Conservation (phyloP, 1,140 invertebrate species). For the Drosophila obscura region DNA sequence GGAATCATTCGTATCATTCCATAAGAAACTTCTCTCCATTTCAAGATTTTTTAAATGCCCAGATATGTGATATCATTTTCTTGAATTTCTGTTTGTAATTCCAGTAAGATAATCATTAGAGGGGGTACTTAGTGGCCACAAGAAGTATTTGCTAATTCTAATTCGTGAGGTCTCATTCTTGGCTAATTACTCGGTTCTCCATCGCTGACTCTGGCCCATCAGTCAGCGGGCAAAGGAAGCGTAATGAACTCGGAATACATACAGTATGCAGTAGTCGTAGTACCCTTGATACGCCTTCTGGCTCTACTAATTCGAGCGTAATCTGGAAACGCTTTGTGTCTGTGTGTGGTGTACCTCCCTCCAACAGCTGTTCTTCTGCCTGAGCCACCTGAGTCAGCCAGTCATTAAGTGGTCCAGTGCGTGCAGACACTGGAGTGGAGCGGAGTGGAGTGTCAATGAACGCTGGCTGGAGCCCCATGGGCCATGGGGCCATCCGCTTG, state of each 20-base stretch:
- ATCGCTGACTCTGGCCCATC: slow-evolving; percentile 30
- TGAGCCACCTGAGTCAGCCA: slow-evolving; percentile 5
- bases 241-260: slow-evolving; percentile 20
- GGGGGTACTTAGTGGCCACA: no score
- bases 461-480: slow-evolving; percentile 5
- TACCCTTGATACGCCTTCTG: slow-evolving; percentile 66
- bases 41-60: no score
- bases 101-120: no score
- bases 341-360: slow-evolving; percentile 32
- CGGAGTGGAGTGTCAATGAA: slow-evolving; percentile 60
- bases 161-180: slow-evolving; percentile 12
- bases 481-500: background rate
- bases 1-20: no score
- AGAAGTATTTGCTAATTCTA: slow-evolving; percentile 23
- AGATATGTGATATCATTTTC: no score
- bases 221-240: slow-evolving; percentile 11
- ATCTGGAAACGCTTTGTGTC: slow-evolving; percentile 40
- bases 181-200: slow-evolving; percentile 44
- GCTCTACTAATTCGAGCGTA: slow-evolving; percentile 68
- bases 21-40: no score
- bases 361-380: slow-evolving; percentile 47
- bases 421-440: background rate
- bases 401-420: slow-evolving; percentile 42
- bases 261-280: background rate
- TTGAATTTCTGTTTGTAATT: no score